phyloP scores from a whole-genome alignment of 2,113 vertebrate species.

The Castor canadensis region DNA sequence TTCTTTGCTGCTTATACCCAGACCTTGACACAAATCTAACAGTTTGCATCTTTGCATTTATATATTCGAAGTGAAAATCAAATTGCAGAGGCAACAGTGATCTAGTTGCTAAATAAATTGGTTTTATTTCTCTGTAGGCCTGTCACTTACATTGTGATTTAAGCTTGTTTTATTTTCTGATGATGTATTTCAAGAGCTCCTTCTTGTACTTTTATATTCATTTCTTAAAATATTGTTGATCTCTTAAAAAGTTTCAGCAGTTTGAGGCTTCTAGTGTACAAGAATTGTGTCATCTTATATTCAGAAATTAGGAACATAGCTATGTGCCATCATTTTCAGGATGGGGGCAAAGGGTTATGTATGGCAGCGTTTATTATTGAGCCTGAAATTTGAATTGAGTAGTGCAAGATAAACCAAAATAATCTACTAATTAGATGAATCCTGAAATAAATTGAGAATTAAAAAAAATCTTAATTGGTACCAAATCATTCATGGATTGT shows the following conservation, averaged over 20 bases:
- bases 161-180: background rate
- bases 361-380: background rate
- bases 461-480: background rate
- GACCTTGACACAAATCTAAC: background rate
- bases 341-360: background rate
- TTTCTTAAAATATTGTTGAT: conserved; percentile 36
- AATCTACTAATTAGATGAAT: background rate
- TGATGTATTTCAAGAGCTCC: background rate
- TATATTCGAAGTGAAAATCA: background rate
- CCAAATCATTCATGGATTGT: background rate
- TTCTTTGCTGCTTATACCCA: background rate
- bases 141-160: background rate
- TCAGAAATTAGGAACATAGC: background rate
- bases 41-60: background rate
- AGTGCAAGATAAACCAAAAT: background rate
- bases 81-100: background rate
- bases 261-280: background rate
- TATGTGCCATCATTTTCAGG: background rate
- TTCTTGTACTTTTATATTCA: background rate
- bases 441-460: background rate
- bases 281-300: background rate
- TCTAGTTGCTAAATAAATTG: background rate
- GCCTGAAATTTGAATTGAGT: background rate
- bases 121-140: background rate
- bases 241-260: background rate